phyloP scores from a whole-genome alignment of 1,140 invertebrate species.

The Drosophila pachea region DNA sequence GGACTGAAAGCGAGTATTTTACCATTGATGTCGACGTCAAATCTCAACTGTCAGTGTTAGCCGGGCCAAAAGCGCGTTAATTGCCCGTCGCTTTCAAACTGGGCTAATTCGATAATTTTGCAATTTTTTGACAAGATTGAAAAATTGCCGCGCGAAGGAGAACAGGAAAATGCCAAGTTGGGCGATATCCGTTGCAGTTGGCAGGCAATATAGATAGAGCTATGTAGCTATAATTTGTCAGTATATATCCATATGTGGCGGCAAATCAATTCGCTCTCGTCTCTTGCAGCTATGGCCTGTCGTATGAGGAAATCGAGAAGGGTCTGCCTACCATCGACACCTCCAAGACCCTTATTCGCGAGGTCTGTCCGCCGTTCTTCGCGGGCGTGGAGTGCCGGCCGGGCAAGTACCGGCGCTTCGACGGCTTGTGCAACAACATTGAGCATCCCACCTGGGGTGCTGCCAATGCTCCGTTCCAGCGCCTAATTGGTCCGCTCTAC shows the following conservation, averaged over 20 bases:
- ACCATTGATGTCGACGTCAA: conserved; percentile 52
- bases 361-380: conserved; percentile 92
- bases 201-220: conserved; percentile 2
- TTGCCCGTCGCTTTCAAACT: conserved; percentile 45
- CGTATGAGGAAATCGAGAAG: conserved; percentile 91
- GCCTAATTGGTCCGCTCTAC: conserved; percentile 88
- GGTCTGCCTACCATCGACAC: conserved; percentile 93
- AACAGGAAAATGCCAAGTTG: conserved; percentile 56
- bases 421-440: conserved; percentile 96
- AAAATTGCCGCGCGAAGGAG: conserved; percentile 21
- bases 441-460: conserved; percentile 94
- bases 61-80: conserved; percentile 52
- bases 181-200: conserved; percentile 47
- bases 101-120: conserved; percentile 59
- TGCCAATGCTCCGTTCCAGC: conserved; percentile 89
- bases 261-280: conserved; percentile 16
- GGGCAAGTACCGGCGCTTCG: conserved; percentile 93
- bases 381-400: conserved; percentile 91
- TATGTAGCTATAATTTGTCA: conserved; percentile 41
- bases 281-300: conserved; percentile 86
- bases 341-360: conserved; percentile 90
- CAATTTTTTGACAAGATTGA: conserved; percentile 51
- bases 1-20: conserved; percentile 44
- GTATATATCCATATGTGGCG: conserved; percentile 13
- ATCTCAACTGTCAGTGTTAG: conserved; percentile 32